Evolutionary conservation across 2,888 invertebrate species (phyloP).

Genomic region (Mycalesis mineus): DNA sequence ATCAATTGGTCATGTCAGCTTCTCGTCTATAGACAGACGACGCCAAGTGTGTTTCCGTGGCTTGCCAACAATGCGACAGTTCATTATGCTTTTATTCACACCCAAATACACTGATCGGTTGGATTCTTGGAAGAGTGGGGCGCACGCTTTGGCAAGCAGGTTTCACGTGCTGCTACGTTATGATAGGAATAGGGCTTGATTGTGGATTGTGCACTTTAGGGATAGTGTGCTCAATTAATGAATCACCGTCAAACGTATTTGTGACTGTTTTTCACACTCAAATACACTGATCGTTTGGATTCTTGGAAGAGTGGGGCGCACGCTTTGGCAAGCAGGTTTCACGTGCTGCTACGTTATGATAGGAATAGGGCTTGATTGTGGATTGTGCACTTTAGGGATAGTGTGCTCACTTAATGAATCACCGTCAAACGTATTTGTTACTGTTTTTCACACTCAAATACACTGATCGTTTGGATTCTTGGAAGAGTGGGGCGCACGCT

Average conservation of each 20-base stretch:
- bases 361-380: no score
- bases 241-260: no score
- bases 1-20: constrained; percentile 52
- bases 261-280: constrained; percentile 29
- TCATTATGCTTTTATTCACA: constrained; percentile 30
- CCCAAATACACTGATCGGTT: constrained; percentile 1
- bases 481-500: neutral
- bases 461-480: constrained; percentile 6
- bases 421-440: no score
- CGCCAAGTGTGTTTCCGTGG: constrained; percentile 53
- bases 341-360: neutral
- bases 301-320: neutral
- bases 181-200: no score
- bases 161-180: neutral
- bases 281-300: constrained; percentile 5
- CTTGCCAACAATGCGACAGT: constrained; percentile 39
- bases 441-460: constrained; percentile 27
- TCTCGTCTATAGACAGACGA: constrained; percentile 46
- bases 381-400: no score
- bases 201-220: no score
- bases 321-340: neutral
- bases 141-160: neutral
- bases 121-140: constrained; percentile 7
- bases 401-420: no score
- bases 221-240: no score